Evolutionary conservation across 2,888 invertebrate species (phyloP), one percentile per base, ranked within the genome.

Genomic region (Protonemura montana): DNA sequence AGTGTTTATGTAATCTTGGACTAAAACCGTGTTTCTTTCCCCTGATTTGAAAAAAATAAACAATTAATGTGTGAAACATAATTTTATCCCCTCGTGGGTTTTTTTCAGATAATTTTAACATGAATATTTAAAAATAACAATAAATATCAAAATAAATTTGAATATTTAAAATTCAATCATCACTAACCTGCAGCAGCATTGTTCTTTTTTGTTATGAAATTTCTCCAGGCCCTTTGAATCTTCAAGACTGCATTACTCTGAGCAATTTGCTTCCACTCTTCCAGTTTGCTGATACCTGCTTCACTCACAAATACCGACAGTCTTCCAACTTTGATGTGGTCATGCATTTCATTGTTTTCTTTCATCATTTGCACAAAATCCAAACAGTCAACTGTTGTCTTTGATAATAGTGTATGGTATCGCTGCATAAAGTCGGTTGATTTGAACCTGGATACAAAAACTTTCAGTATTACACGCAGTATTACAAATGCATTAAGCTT

Each of bases 241-340:
- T 1, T 26, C 1, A 1, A 3, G 21, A 76, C 76, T 76, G 84
- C 84, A 3, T 10, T 21, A 3, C 10, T 13, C 76, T 16, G 42
- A 6, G 84, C 42, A 0, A 2, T 27, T 26, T 59, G 84, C 29
- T 84, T 59, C 59, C 84, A 84, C 76, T 27, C 59, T 30, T 59
- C 84, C 27, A 84, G 59, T 29, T 76, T 59, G 16, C n/a, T 13
- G 1, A 84, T 84, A 13, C 84, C 84, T 0, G 84, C 76, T 25
- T 84, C 84, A 76, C 84, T 84, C 27, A 84, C 84, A 30, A 84
- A 84, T 21, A 84, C 84, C 13, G 84, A 84, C 27, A 76, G 27
- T 13, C 84, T 27, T 13, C 84, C 84, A 27, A 84, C 28, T 5
- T 76, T 59, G 28, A 84, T 76, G 28, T 84, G 42, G 7, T 59